A percentile compares a stretch with the other conserved stretches of the same genome.
Conservation (phyloP, 1,140 invertebrate genomes). For the Drosophila cardini region DNA sequence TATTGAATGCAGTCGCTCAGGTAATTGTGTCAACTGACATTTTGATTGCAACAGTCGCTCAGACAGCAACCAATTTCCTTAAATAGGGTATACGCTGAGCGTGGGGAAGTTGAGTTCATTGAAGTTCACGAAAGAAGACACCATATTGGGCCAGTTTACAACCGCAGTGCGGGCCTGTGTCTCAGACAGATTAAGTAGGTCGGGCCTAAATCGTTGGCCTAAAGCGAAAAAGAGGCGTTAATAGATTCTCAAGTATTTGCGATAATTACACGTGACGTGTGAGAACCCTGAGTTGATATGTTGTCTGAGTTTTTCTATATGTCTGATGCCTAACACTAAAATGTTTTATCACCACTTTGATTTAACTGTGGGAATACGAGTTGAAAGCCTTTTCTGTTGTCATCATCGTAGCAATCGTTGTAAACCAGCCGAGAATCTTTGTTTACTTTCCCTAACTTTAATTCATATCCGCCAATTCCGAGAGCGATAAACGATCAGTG, state of each 20-base stretch:
- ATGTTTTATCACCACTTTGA: conserved; percentile 18
- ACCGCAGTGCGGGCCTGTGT: background rate
- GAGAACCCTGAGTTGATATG: conserved; percentile 17
- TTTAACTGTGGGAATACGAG: background rate
- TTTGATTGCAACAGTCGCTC: background rate
- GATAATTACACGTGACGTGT: conserved; percentile 29
- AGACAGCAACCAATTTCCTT: background rate
- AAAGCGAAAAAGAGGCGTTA: conserved; percentile 20
- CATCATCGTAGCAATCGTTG: background rate
- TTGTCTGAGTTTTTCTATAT: conserved; percentile 10
- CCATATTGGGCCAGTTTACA: background rate
- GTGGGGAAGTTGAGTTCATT: background rate
- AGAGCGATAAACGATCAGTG: background rate
- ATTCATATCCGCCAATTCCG: conserved; percentile 29
- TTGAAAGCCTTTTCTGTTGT: background rate
- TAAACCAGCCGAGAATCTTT: background rate
- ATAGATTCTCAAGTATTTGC: conserved; percentile 30
- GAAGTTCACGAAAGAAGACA: background rate
- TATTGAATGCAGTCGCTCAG: conserved; percentile 3
- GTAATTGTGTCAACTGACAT: background rate
- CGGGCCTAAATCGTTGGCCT: conserved; percentile 8
- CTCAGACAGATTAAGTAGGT: background rate
- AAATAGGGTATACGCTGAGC: background rate
- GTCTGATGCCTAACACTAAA: background rate
- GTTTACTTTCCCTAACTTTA: conserved; percentile 4